Conservation (phyloP, 2,113 vertebrate species). For the Oncorhynchus gorbuscha region DNA sequence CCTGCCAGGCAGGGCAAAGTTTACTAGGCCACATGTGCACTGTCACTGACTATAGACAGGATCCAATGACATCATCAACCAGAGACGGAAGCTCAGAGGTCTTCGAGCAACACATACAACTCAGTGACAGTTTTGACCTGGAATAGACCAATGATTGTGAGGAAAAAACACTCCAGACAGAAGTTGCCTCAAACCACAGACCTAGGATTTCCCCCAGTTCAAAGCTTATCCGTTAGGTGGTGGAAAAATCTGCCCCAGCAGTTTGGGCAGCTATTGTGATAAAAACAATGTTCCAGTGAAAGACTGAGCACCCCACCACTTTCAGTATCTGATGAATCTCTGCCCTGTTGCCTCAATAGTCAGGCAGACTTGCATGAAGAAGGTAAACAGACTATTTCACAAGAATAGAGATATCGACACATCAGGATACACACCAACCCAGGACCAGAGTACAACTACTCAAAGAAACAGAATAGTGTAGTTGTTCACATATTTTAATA, state of each 20-base stretch:
- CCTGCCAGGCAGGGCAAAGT: neutral
- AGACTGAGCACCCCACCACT: neutral
- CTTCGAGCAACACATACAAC: neutral
- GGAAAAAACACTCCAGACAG: too few species aligned
- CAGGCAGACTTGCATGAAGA: neutral
- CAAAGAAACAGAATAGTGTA: neutral
- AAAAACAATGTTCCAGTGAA: neutral
- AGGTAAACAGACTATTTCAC: neutral
- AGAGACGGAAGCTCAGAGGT: constrained; percentile 14
- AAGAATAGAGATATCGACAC: neutral
- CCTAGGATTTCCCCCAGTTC: too few species aligned
- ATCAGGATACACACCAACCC: neutral
- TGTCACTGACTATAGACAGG: neutral
- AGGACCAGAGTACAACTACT: neutral
- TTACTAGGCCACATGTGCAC: too few species aligned
- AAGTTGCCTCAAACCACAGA: too few species aligned
- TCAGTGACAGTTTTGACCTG: too few species aligned
- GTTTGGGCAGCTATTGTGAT: too few species aligned
- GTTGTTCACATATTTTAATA: too few species aligned
- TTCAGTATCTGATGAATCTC: neutral
- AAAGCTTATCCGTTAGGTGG: too few species aligned
- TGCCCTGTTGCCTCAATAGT: neutral
- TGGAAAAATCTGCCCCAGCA: too few species aligned
- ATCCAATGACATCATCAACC: constrained; percentile 33
- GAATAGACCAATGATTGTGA: too few species aligned